Evolutionary conservation across 2,113 vertebrate species (phyloP), one percentile per base, ranked within the genome.

Genomic region (Microcebus griseorufus): DNA sequence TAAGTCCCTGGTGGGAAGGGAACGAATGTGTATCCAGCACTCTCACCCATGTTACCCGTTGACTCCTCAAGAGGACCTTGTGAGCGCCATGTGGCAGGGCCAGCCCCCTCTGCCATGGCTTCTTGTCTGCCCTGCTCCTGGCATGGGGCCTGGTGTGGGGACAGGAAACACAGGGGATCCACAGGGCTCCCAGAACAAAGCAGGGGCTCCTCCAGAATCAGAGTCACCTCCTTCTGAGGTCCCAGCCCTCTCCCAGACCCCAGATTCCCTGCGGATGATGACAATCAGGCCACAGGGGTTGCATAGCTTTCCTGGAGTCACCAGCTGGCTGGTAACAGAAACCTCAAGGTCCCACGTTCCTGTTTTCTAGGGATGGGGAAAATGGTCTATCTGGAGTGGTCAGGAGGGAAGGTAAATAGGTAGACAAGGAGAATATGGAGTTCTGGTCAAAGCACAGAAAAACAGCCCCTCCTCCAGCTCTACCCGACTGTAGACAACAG

Each of bases 51-150:
- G 22, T 20, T 13, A 39, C 51, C 25, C 29, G 9, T 75, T 45
- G 58, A 29, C 69, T 89, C 17, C 72, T 70, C 5, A 1, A 79
- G 79, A 65, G 34, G 27, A 70, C 27, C 17, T 42, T 45, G n/a
- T 32, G 39, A 78, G 27, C 27, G 13, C 18, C 27, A 5, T 1
- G 23, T 5, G 7, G n/a, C 1, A 3, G 34, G 22, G 45, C 25
- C 0, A 0, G 53, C 6, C 6, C 51, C 32, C 4, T n/a, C 22
- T 80, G 17, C 64, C 9, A 0, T 5, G 87, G 25, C 10, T 17
- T 45, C 42, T 55, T 2, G 7, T 48, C 3, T 22, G n/a, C 27
- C 34, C 55, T 82, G 32, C 48, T 70, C 5, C 27, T 34, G n/a
- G 29, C 23, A 11, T 12, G 64, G 34, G 64, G 32, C 53, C 53